A percentile compares a stretch with the other conserved stretches of the same genome.
phyloP scores from a whole-genome alignment of 1,140 invertebrate species.

The Aradophagus sp. region DNA sequence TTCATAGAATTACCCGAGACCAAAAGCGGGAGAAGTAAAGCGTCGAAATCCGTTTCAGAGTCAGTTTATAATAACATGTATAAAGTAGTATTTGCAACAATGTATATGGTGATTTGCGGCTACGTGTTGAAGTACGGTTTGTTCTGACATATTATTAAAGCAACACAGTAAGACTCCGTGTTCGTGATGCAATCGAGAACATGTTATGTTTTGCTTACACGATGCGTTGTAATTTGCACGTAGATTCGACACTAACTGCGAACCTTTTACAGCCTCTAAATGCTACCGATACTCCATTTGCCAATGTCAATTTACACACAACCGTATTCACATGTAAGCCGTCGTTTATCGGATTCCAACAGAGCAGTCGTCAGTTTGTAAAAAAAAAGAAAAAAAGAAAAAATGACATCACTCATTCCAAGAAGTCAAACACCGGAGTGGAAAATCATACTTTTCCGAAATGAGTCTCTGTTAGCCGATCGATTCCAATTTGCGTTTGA shows the following conservation, averaged over 20 bases:
- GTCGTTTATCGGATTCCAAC: no score
- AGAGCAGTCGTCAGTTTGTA: no score
- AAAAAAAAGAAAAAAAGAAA: no score
- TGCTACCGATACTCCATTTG: conserved; percentile 63
- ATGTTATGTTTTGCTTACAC: conserved; percentile 61
- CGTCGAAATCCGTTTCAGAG: conserved; percentile 31
- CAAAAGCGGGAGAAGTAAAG: conserved; percentile 10
- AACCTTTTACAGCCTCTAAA: conserved; percentile 59
- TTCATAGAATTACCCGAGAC: conserved; percentile 38
- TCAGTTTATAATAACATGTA: conserved; percentile 50
- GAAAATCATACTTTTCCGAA: no score
- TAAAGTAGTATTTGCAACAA: no score
- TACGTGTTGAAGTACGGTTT: conserved; percentile 14
- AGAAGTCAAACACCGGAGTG: no score
- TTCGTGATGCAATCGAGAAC: conserved; percentile 56
- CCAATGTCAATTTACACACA: conserved; percentile 64
- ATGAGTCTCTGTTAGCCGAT: no score
- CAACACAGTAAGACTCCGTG: conserved; percentile 45
- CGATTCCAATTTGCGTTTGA: no score
- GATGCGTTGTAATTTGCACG: conserved; percentile 65
- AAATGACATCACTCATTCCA: no score
- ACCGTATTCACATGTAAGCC: conserved; percentile 15
- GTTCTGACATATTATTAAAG: conserved; percentile 43
- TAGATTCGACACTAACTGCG: conserved; percentile 57
- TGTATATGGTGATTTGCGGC: conserved; percentile 25